These are phyloP conservation scores for Drosophila nr. perissopoda DNA, from an alignment of 2,888 invertebrate genomes.

Conservation along the genomic window DNA sequence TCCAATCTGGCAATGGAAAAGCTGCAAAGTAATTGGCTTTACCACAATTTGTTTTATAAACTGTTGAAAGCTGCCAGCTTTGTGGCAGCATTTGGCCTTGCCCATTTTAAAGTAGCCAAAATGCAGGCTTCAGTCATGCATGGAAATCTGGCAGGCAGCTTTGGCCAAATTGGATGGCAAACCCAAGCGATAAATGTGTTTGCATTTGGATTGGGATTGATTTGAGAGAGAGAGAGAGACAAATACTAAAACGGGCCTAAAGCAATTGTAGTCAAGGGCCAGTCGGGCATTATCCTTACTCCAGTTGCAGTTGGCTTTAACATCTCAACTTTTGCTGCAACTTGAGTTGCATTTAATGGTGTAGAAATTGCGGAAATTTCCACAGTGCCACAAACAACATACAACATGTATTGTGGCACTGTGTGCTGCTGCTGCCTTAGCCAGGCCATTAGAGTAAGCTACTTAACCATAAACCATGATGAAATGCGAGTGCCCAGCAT, in stretches of 20 bases:
- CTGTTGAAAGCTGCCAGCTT: slow-evolving; percentile 5
- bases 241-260: slow-evolving; percentile 1
- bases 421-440: slow-evolving; percentile 5
- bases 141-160: slow-evolving; percentile 45
- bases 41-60: neutral
- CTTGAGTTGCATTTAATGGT: slow-evolving; percentile 60
- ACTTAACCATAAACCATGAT: slow-evolving; percentile 56
- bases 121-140: slow-evolving; percentile 42
- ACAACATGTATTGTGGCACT: slow-evolving; percentile 22
- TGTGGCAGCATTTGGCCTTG: neutral
- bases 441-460: slow-evolving; percentile 58
- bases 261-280: neutral
- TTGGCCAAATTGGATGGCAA: slow-evolving; percentile 48
- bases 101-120: slow-evolving; percentile 24
- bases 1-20: neutral
- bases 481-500: slow-evolving; percentile 27
- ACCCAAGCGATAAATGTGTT: slow-evolving; percentile 48
- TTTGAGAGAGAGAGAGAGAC: slow-evolving; percentile 1
- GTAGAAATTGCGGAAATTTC: slow-evolving; percentile 56
- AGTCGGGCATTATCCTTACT: neutral
- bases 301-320: slow-evolving; percentile 16
- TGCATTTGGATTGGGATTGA: slow-evolving; percentile 23
- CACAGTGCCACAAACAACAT: slow-evolving; percentile 15
- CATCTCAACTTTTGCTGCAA: slow-evolving; percentile 15
- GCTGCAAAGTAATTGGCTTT: neutral